Base-by-base conservation (phyloP, 1,140 invertebrate genomes). In the Tetranychus cinnabarinus region DNA sequence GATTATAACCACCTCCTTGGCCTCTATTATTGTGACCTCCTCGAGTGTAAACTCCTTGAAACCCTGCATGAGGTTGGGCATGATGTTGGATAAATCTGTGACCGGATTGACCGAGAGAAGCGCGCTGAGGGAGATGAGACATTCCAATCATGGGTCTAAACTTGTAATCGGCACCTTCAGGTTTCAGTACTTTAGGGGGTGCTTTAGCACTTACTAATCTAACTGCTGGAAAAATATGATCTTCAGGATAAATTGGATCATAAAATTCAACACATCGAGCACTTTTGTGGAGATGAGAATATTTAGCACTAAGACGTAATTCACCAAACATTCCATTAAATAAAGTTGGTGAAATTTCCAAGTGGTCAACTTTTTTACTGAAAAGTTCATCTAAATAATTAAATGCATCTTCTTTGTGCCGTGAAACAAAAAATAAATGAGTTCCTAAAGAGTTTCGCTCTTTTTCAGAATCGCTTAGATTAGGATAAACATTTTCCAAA, bases 401-500 rank as follows among this genome's bases (percentile, higher is more conserved):
- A n/a, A 48, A 47, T 35, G 57, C 34, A 31, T 56, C 46, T 35
- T 39, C 31, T 45, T 64, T 55, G 23, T 34, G 23, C 55, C 45
- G 46, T 3, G 60, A 61, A 15, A 63, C 48, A 59, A 65, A 65
- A 34, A 65, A 52, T 36, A 66, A 36, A 60, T 62, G 56, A 3
- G 23, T 3, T 12, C 66, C 62, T 8, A 39, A 31, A 36, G 52
- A 33, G 58, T 67, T 67, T 13, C 39, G 64, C 63, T 71, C 69
- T 74, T 82, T 80, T 76, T 97, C 91, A 63, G 82, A 86, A 47
- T 79, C 74, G 1, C 88, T 85, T 39, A 97, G 73, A 58, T 80
- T 73, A 1, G 78, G 71, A 68, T 95, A 91, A 66, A 85, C 87
- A 4, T 81, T 79, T 64, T 81, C 75, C 31, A 99, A 73, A 2